Evolutionary conservation across 2,888 invertebrate species (phyloP).

Genomic region (Biston betularia): DNA sequence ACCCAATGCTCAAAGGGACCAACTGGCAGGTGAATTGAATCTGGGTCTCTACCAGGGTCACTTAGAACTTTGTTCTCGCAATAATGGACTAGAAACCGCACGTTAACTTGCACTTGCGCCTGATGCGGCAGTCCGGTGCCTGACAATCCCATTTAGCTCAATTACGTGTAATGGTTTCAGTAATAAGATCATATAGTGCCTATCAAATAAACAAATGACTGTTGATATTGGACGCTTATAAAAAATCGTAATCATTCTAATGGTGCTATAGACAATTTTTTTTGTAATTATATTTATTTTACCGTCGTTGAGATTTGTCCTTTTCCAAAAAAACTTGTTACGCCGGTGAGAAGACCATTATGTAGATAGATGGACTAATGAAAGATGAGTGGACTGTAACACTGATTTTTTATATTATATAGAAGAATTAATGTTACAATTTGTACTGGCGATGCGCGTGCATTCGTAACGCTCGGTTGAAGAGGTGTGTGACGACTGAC

Average conservation of each 20-base stretch:
- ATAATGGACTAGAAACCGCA: constrained; percentile 77
- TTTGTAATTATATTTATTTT: too few species aligned
- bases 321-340: too few species aligned
- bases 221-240: constrained; percentile 11
- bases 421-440: too few species aligned
- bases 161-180: constrained; percentile 32
- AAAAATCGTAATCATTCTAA: neutral
- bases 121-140: constrained; percentile 21
- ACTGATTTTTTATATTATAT: too few species aligned
- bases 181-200: constrained; percentile 10
- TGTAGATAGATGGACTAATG: too few species aligned
- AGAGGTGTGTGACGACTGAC: too few species aligned
- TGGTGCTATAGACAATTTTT: too few species aligned
- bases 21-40: constrained; percentile 75
- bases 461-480: too few species aligned
- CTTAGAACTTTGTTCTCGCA: constrained; percentile 74
- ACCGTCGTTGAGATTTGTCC: too few species aligned
- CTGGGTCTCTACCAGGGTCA: constrained; percentile 65
- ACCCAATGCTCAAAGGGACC: constrained; percentile 61
- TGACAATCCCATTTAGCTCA: constrained; percentile 47
- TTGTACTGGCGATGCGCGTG: too few species aligned
- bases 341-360: too few species aligned
- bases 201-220: constrained; percentile 11
- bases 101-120: constrained; percentile 53
- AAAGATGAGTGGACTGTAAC: too few species aligned